These are phyloP conservation scores for Gobiocypris rarus DNA, from an alignment of 2,113 vertebrate genomes.

Conservation along the genomic window DNA sequence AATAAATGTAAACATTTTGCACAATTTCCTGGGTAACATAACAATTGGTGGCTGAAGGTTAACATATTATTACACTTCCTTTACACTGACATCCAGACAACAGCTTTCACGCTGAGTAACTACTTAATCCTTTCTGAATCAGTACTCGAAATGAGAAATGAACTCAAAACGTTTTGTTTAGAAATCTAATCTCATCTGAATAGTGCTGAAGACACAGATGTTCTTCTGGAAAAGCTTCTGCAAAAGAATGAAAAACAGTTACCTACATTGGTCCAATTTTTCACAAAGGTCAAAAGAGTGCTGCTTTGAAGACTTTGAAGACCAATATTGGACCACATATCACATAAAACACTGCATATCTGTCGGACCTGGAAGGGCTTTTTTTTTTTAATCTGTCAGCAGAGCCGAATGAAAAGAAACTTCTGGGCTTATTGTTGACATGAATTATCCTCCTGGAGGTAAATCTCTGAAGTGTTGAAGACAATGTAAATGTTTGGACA, in stretches of 20 bases:
- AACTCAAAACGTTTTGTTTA: not conserved
- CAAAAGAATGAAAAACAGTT: not conserved
- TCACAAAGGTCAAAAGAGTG: not conserved
- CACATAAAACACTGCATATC: not conserved
- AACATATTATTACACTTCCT: not conserved
- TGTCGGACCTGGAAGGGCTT: not conserved
- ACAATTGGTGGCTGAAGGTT: not conserved
- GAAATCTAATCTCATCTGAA: not conserved
- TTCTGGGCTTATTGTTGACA: not conserved
- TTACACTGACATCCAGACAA: not conserved
- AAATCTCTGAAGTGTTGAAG: not conserved
- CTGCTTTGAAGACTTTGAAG: not conserved
- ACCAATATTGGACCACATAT: not conserved
- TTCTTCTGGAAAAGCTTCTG: not conserved
- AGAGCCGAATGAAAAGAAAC: not conserved
- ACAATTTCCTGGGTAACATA: not conserved
- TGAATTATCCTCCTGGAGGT: not conserved
- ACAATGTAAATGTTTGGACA: not conserved
- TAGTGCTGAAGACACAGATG: not conserved
- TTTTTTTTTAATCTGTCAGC: not conserved
- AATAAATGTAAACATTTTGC: too few species aligned
- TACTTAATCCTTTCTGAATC: not conserved
- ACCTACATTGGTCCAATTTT: not conserved
- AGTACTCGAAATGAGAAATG: not conserved
- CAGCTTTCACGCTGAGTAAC: not conserved